A percentile compares a stretch with the other conserved stretches of the same genome.
Conservation (phyloP, 1,140 invertebrate genomes). For the Drosophila arizonae region DNA sequence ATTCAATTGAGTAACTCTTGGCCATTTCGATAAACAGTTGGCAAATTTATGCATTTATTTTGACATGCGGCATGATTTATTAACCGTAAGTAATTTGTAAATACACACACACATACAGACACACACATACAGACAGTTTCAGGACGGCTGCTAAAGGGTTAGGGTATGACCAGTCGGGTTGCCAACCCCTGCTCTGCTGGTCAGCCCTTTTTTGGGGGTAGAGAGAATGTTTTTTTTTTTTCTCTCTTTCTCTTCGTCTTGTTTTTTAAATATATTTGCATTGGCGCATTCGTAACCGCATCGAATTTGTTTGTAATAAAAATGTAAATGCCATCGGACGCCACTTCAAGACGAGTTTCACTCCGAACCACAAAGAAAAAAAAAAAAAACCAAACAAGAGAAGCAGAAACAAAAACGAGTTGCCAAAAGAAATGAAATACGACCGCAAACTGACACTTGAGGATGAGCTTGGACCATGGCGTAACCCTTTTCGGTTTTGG, state of each 20-base stretch:
- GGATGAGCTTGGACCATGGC: constrained; percentile 44
- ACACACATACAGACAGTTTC: constrained; percentile 30
- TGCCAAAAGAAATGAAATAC: constrained; percentile 75
- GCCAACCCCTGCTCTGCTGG: constrained; percentile 41
- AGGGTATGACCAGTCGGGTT: constrained; percentile 15
- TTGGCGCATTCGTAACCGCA: constrained; percentile 78
- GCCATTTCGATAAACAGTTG: constrained; percentile 55
- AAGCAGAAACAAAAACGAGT: constrained; percentile 51
- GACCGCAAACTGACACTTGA: constrained; percentile 70
- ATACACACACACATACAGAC: constrained; percentile 27
- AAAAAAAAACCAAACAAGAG: constrained; percentile 9
- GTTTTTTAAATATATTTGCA: constrained; percentile 71
- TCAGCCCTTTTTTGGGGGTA: constrained; percentile 25
- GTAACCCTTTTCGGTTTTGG: constrained; percentile 66
- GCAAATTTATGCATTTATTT: constrained; percentile 82
- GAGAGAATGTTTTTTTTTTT: constrained; percentile 23
- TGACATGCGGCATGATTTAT: constrained; percentile 82
- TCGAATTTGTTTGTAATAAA: constrained; percentile 80
- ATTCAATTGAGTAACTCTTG: constrained; percentile 61
- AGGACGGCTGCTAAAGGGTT: constrained; percentile 16
- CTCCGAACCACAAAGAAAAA: constrained; percentile 46
- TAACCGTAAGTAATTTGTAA: constrained; percentile 82
- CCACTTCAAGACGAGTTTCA: constrained; percentile 68
- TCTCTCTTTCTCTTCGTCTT: neutral
- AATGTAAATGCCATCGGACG: constrained; percentile 76